phyloP scores from a whole-genome alignment of 2,113 vertebrate genomes.

The Pelusios castaneus region DNA sequence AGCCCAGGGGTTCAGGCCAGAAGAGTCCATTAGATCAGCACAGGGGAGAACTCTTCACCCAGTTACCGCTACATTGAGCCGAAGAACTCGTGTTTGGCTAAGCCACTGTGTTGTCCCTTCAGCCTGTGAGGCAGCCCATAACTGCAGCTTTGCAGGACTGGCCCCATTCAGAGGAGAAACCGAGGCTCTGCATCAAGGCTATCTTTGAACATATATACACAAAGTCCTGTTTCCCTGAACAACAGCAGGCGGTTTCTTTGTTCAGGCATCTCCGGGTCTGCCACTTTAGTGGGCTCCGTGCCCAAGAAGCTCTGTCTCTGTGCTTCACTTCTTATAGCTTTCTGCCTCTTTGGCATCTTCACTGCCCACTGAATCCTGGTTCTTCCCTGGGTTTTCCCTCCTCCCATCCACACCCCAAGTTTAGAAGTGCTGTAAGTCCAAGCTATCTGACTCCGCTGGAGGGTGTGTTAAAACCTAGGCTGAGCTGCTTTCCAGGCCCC shows the following conservation, averaged over 20 bases:
- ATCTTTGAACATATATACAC: background rate
- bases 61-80: background rate
- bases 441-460: background rate
- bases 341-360: background rate
- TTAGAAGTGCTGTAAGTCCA: background rate
- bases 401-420: background rate
- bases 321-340: background rate
- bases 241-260: background rate
- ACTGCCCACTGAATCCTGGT: background rate
- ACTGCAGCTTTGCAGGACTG: background rate
- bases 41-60: background rate
- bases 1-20: no score
- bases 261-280: background rate
- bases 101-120: no score
- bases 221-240: background rate
- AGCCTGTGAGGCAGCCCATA: background rate
- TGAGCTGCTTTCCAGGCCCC: background rate
- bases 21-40: background rate
- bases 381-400: background rate
- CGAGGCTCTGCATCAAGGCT: background rate
- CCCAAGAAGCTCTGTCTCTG: background rate
- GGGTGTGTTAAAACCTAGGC: background rate
- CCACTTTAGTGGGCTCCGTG: background rate
- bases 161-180: background rate
- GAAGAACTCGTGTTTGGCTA: background rate